Percentiles rank a stretch among this genome's conserved stretches.
Evolutionary conservation across 2,113 vertebrate genomes (phyloP).

Genomic region (Herpailurus yagouaroundi): DNA sequence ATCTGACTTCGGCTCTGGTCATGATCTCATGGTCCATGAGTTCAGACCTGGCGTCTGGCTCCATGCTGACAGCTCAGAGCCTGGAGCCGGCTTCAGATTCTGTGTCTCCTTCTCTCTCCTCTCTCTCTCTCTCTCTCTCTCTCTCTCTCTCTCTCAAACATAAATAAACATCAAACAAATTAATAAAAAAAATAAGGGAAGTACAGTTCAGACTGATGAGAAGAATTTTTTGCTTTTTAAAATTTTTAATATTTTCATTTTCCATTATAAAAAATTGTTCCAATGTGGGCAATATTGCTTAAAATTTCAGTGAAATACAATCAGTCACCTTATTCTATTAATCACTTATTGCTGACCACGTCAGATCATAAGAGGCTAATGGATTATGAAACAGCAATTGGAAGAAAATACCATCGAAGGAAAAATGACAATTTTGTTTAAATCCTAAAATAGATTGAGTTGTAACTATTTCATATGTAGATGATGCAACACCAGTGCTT

Average conservation of each 20-base stretch:
- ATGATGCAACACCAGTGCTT: background rate
- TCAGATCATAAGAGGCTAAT: background rate
- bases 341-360: background rate
- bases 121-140: too few relatives aligned
- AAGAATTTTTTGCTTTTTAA: background rate
- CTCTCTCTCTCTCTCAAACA: background rate
- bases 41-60: too few relatives aligned
- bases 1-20: too few relatives aligned
- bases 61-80: too few relatives aligned
- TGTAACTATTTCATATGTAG: background rate
- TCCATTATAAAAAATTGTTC: background rate
- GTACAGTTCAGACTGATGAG: background rate
- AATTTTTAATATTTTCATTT: background rate
- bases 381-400: slow-evolving; percentile 14
- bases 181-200: background rate
- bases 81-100: too few relatives aligned
- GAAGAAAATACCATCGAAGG: background rate
- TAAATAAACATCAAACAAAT: background rate
- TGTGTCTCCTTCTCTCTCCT: too few relatives aligned
- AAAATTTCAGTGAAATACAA: background rate
- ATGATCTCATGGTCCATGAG: too few relatives aligned
- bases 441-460: background rate
- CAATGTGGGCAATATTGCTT: background rate
- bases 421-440: background rate
- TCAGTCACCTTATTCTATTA: background rate